Percentiles rank a stretch among this genome's conserved stretches.
Conservation (phyloP, 1,140 invertebrate species). For the Polyergus mexicanus region DNA sequence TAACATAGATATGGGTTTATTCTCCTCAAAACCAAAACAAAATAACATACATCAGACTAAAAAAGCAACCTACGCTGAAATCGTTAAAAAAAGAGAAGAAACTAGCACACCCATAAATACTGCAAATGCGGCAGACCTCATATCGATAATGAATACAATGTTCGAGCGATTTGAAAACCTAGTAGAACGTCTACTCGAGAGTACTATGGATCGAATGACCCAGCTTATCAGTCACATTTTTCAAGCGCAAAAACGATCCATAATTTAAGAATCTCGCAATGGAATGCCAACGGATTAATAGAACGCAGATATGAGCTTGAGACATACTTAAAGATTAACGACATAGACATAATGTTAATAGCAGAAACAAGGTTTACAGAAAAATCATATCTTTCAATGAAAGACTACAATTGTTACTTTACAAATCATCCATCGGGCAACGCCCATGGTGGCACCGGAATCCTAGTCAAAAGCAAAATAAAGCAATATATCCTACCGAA, state of each 20-base stretch:
- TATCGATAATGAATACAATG: not conserved
- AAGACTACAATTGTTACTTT: not conserved
- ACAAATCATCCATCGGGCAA: slow-evolving; percentile 64
- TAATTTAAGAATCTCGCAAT: not conserved
- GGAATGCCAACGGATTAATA: not conserved
- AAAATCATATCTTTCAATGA: not conserved
- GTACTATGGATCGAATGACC: not conserved
- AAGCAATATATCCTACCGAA: slow-evolving; percentile 29
- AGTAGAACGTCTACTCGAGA: not conserved
- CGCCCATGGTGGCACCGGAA: slow-evolving; percentile 61
- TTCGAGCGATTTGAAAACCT: not conserved
- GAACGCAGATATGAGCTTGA: not conserved
- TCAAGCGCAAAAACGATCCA: not conserved
- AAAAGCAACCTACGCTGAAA: not conserved
- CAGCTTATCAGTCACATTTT: not conserved
- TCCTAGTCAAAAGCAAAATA: slow-evolving; percentile 54
- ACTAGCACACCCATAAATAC: not conserved
- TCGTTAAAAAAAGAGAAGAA: not conserved
- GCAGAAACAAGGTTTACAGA: not conserved
- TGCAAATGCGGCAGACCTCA: not conserved
- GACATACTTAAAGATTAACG: not conserved
- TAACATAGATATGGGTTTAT: no score
- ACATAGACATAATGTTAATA: not conserved
- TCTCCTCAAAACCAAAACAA: no score
- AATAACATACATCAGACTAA: not conserved